Conservation (phyloP, 2,797 vertebrate genomes). For the Eulemur rubriventer region DNA sequence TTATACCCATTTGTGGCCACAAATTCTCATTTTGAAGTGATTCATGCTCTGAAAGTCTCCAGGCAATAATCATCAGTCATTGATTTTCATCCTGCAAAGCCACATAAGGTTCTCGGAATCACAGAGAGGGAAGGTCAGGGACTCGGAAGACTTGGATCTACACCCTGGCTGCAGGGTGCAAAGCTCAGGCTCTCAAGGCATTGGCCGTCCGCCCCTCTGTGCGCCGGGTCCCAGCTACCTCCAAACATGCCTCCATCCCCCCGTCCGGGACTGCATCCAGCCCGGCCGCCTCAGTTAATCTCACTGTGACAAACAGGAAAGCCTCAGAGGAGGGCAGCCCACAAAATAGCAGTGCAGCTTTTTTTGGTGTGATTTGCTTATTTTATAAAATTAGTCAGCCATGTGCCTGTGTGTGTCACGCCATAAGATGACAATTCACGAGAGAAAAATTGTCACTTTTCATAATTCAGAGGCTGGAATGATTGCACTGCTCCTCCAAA, state of each 20-base stretch:
- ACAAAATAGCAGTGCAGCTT: not conserved
- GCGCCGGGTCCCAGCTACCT: not conserved
- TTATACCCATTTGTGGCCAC: not conserved
- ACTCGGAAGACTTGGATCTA: accelerated
- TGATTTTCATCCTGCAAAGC: not conserved
- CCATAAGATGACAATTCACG: not conserved
- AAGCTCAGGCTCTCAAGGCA: accelerated
- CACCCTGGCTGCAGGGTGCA: not conserved
- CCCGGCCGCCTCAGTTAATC: too few relatives aligned
- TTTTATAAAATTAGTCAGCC: constrained; percentile 33
- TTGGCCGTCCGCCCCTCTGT: accelerated
- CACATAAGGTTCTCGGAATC: not conserved
- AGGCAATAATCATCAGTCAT: too few relatives aligned
- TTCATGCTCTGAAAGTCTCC: not conserved
- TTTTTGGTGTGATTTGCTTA: not conserved
- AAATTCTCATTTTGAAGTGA: not conserved
- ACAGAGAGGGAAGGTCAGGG: not conserved
- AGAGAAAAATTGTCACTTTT: constrained; percentile 55
- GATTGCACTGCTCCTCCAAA: not conserved
- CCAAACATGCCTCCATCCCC: too few relatives aligned
- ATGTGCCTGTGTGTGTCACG: not conserved
- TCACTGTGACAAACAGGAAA: not conserved
- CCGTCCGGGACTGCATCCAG: not conserved
- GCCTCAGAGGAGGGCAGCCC: not conserved
- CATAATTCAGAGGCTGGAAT: constrained; percentile 44